Conservation (phyloP, 1,140 invertebrate species). For the Potamilus streckersoni region DNA sequence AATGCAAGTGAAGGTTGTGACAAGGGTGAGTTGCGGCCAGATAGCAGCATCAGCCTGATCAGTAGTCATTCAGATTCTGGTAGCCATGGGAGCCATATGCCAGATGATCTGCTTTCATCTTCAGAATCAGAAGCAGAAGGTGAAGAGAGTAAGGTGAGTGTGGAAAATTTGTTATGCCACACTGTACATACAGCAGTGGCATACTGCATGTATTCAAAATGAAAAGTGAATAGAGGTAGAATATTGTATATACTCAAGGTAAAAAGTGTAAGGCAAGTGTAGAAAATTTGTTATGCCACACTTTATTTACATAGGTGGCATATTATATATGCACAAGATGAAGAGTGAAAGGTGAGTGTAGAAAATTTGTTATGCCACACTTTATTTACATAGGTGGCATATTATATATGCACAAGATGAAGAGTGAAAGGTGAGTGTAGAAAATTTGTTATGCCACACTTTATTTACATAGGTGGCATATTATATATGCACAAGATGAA, state of each 20-base stretch:
- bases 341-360: not conserved
- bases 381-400: not conserved
- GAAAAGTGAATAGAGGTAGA: not conserved
- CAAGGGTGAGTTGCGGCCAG: constrained; percentile 12
- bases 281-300: too few relatives aligned
- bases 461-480: not conserved
- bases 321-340: not conserved
- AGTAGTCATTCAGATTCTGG: constrained; percentile 22
- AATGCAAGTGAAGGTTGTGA: constrained; percentile 10
- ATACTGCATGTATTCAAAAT: not conserved
- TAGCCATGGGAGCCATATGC: not conserved
- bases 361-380: constrained; percentile 4
- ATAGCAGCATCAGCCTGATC: constrained; percentile 21
- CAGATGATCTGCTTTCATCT: constrained; percentile 7
- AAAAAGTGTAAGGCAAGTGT: not conserved
- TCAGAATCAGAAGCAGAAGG: constrained; percentile 28
- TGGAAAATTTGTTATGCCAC: not conserved
- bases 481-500: not conserved
- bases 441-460: too few relatives aligned
- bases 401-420: not conserved
- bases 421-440: not conserved
- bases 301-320: not conserved
- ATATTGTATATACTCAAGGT: not conserved
- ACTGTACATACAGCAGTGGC: not conserved
- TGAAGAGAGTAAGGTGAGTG: constrained; percentile 17